Percentiles rank a stretch among this genome's conserved stretches.
phyloP scores from a whole-genome alignment of 2,888 invertebrate species.

The Neria commutata region DNA sequence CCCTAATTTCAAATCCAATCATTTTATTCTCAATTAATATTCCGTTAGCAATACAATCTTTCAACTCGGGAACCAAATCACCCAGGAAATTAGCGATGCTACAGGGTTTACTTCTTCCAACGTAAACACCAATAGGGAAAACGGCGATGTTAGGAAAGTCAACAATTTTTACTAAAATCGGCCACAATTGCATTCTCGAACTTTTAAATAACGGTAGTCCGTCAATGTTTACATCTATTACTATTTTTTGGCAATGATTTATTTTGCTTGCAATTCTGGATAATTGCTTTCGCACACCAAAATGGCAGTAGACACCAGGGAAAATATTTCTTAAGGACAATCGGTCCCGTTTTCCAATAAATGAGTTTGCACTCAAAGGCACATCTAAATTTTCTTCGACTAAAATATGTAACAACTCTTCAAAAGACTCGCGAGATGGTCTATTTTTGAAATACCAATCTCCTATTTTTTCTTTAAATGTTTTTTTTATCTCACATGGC shows the following conservation, averaged over 20 bases:
- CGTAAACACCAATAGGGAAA: background rate
- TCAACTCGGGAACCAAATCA: background rate
- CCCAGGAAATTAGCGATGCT: background rate
- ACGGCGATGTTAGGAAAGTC: background rate
- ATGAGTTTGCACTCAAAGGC: background rate
- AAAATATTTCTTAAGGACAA: no score
- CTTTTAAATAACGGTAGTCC: constrained; percentile 12
- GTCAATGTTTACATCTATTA: constrained; percentile 9
- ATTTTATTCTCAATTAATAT: background rate
- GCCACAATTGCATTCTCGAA: constrained; percentile 14
- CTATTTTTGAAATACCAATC: background rate
- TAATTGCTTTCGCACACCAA: no score
- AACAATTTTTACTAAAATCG: constrained; percentile 12
- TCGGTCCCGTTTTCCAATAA: no score
- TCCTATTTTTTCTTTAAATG: background rate
- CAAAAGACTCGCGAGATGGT: background rate
- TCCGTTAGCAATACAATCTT: background rate
- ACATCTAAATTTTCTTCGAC: background rate
- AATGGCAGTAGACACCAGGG: no score
- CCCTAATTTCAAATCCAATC: background rate
- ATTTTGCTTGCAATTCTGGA: no score
- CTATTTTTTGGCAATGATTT: no score
- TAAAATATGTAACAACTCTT: background rate
- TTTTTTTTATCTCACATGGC: no score
- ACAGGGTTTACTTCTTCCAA: background rate